A percentile compares a stretch with the other conserved stretches of the same genome.
These are phyloP conservation scores for Sinosuthora webbiana DNA, from an alignment of 2,113 vertebrate species.

Conservation along the genomic window DNA sequence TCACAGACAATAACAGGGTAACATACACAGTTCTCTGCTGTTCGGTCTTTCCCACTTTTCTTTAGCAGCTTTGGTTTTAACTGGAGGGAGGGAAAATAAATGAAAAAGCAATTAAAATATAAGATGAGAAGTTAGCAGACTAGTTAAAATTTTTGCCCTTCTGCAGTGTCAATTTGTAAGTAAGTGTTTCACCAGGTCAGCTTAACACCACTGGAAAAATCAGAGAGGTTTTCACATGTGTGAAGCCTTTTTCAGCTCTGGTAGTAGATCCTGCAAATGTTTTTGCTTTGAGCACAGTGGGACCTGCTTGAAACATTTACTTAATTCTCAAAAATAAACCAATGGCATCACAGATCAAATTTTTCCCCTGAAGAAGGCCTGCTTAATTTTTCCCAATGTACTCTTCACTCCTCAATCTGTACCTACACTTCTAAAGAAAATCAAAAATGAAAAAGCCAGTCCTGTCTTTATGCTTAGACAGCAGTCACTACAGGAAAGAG, in stretches of 20 bases:
- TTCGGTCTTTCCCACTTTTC: slow-evolving; percentile 21
- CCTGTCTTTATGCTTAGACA: not conserved
- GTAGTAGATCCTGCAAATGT: not conserved
- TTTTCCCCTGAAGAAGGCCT: not conserved
- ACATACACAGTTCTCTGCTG: slow-evolving; percentile 37
- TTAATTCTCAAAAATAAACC: not conserved
- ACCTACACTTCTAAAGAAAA: not conserved
- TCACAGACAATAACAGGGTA: not conserved
- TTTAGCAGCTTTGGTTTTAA: slow-evolving; percentile 54
- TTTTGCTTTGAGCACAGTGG: not conserved
- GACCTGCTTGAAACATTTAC: not conserved
- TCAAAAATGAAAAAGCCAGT: not conserved
- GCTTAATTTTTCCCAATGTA: not conserved
- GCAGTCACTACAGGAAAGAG: not conserved
- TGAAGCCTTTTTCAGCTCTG: not conserved
- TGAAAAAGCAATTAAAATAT: not conserved
- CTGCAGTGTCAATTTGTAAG: not conserved
- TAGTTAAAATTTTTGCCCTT: not conserved
- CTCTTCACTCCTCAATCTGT: not conserved
- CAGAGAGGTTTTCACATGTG: not conserved
- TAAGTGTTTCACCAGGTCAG: not conserved
- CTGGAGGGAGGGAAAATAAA: slow-evolving; percentile 40
- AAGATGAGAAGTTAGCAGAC: not conserved
- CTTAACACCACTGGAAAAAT: not conserved
- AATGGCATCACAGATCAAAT: not conserved